phyloP scores from a whole-genome alignment of 1,140 invertebrate species.

The Chionoecetes opilio region DNA sequence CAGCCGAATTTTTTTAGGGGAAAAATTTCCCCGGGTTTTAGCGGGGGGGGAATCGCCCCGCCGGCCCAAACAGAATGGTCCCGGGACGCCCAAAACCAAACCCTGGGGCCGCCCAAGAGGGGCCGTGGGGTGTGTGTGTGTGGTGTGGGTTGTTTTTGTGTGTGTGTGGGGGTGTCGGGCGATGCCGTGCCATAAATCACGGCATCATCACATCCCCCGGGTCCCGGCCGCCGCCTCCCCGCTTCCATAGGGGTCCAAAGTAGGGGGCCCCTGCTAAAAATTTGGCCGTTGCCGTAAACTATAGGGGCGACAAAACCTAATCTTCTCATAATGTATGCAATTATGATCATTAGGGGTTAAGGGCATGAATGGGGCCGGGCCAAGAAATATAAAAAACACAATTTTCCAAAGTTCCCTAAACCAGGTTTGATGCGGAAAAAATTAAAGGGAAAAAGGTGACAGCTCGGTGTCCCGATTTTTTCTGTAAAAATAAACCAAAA shows the following conservation, averaged over 20 bases:
- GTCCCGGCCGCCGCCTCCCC: not conserved
- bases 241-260: not conserved
- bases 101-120: no score
- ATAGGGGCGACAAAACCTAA: not conserved
- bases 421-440: not conserved
- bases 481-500: no score
- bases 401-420: not conserved
- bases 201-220: not conserved
- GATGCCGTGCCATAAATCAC: not conserved
- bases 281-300: not conserved
- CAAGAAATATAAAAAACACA: not conserved
- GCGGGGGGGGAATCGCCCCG: no score
- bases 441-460: no score
- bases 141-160: not conserved
- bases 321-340: constrained; percentile 15
- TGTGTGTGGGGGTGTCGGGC: not conserved
- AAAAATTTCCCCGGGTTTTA: no score
- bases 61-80: no score
- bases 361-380: not conserved
- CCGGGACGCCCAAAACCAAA: no score
- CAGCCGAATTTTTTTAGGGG: no score
- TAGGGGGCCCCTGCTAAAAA: not conserved
- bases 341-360: constrained; percentile 1
- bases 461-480: no score
- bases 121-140: not conserved